Evolutionary conservation across 2,888 invertebrate genomes (phyloP).

Genomic region (Mesochorus sp.): DNA sequence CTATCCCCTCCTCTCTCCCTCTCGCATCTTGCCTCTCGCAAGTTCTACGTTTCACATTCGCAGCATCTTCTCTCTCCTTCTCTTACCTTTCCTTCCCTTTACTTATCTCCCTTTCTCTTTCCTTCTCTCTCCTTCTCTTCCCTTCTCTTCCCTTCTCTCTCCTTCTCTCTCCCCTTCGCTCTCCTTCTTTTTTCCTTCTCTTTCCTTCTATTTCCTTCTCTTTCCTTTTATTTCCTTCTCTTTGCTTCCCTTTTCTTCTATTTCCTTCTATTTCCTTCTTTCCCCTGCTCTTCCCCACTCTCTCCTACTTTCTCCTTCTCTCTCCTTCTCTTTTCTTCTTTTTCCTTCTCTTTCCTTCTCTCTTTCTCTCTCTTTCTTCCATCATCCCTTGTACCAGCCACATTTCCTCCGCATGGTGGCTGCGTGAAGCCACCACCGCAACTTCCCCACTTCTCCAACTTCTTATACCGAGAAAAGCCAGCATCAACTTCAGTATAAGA

Average conservation of each 20-base stretch:
- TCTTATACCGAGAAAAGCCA: slow-evolving; percentile 31
- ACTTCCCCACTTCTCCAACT: slow-evolving; percentile 62
- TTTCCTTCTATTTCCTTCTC: slow-evolving; percentile 58
- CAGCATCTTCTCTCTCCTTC: not conserved
- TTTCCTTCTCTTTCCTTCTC: slow-evolving; percentile 62
- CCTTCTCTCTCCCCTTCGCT: slow-evolving; percentile 44
- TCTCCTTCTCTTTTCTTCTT: too few species aligned
- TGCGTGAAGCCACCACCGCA: slow-evolving; percentile 50
- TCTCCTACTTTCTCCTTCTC: slow-evolving; percentile 63
- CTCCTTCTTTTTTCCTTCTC: slow-evolving; percentile 51
- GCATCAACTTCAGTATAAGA: slow-evolving; percentile 49
- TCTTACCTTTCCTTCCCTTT: not conserved
- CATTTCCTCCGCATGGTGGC: slow-evolving; percentile 33
- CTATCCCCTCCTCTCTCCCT: slow-evolving; percentile 26
- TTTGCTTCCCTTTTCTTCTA: too few species aligned
- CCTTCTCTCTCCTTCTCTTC: too few species aligned
- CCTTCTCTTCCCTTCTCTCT: not conserved
- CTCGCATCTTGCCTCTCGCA: slow-evolving; percentile 28
- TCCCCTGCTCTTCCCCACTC: too few species aligned
- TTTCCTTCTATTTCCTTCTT: too few species aligned
- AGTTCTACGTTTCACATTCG: slow-evolving; percentile 40
- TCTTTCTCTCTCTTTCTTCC: slow-evolving; percentile 32
- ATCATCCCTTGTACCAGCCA: slow-evolving; percentile 34
- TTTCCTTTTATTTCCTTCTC: slow-evolving; percentile 41
- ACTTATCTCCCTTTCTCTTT: too few species aligned